Base-by-base conservation (phyloP, 2,797 vertebrate genomes). In the Clarias laeviceps region DNA sequence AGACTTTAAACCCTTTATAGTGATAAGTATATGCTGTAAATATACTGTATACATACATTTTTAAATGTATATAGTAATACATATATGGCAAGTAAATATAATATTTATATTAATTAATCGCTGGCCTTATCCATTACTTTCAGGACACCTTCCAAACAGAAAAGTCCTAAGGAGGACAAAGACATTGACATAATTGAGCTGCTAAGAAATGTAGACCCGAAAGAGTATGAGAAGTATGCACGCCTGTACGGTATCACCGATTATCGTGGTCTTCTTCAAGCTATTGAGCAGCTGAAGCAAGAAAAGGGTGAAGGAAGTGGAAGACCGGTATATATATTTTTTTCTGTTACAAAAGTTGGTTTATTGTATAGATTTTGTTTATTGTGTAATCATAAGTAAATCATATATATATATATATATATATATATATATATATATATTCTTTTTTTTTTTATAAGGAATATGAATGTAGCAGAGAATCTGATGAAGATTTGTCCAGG, bases 221-320 rank as follows among this genome's bases (percentile, higher is more conserved):
- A 99, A 93, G 98, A 99, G 90, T 99, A 99, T 70, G 98, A 99
- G 93, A 99, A 99, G 91, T 99, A 99, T 0, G 98, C 98, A 85
- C 96, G 97, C 9, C 97, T 99, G 97, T 99, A 99, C 78, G 98
- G 98, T 83, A 99, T 99, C 90, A 99, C 98, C 2, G 98, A 99
- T 93, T 99, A 97, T 94, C 95, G 98, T 12, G 98, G 98, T 82
- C 96, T 99, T 83, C 96, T 99, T 77, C 98, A 99, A 93, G 98
- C 98, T 84, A 99, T 99, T 87, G 98, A 99, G 91, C 93, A 97
- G 91, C 93, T 99, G 84, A 99, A 99, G 91, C 97, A 94, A 56
- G 95, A 96, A 88, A 97, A 96, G 86, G 96, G 93, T 80, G 96
- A 97, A 90, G 98, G 98, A 95, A 98, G 95, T 89, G 97, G 96